Base-by-base conservation (phyloP, 2,113 vertebrate genomes). In the Daphoenositta chrysoptera region DNA sequence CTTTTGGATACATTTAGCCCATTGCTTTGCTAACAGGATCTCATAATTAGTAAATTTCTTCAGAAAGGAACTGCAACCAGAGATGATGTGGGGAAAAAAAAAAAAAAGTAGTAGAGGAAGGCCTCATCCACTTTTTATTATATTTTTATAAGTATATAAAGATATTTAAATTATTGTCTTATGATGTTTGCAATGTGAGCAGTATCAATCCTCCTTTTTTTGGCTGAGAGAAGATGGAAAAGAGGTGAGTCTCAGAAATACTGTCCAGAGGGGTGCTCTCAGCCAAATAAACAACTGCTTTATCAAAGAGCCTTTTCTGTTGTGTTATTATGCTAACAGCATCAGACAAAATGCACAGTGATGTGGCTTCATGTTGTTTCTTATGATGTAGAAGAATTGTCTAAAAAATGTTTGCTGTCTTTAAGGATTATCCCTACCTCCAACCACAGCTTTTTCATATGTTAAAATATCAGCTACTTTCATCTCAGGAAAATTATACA, bases 1-100 rank as follows among this genome's bases (percentile, higher is more conserved):
- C 71, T 93, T 96, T 96, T 44, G 47, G 64, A 94, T 58, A 75
- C 47, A 40, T 91, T 96, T 96, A 90, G 89, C 82, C 5, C 40
- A 54, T 42, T 47, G 66, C 87, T 94, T 85, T 93, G 87, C 87
- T 64, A 89, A 53, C 33, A 91, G 73, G 50, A 70, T 57, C 50
- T 90, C 81, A 84, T 86, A 60, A 90, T 92, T 83, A 75, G 40
- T 31, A 80, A 45, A 47, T 37, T 71, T 89, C 33, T 78, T 77
- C 47, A 56, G 13, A 87, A 60, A 79, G 35, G 23, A 88, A 45
- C 40, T 73, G 63, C 86, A 89, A 61, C 16, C 47, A 93, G 61
- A 63, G 35, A 35, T 83, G 40, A 27, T 88, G 21, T 64, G 50
- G 17, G 27, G 31, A 30, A 44, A 44, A 82, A 54, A 60, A 33